These are phyloP conservation scores for Nudaria mundana DNA, from an alignment of 2,888 invertebrate genomes.

Conservation along the genomic window DNA sequence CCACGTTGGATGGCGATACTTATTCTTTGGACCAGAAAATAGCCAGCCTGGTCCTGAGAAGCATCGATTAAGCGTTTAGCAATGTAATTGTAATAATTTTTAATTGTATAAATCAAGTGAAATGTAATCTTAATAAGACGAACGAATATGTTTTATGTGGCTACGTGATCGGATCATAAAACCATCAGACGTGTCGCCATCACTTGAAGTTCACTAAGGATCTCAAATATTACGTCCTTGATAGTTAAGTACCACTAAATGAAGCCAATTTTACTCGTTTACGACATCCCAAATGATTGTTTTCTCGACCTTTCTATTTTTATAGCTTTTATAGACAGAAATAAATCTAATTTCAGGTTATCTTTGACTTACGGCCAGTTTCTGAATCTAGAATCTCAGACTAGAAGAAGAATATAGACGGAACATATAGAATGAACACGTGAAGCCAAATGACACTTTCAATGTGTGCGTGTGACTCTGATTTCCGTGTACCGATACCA, in stretches of 20 bases:
- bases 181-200: not conserved
- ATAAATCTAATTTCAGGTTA: too few species aligned
- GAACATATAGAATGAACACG: too few species aligned
- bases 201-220: not conserved
- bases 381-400: too few species aligned
- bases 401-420: too few species aligned
- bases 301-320: conserved; percentile 1
- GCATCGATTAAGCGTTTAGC: not conserved
- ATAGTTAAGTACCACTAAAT: not conserved
- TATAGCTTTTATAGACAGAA: too few species aligned
- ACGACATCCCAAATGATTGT: not conserved
- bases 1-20: too few species aligned
- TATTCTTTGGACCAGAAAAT: not conserved
- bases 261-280: conserved; percentile 1
- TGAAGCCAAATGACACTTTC: too few species aligned
- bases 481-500: too few species aligned
- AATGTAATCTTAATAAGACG: not conserved
- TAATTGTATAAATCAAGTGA: not conserved
- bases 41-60: not conserved
- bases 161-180: not conserved
- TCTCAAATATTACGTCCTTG: not conserved
- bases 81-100: not conserved
- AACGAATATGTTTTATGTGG: not conserved
- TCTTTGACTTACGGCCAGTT: too few species aligned
- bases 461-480: too few species aligned